These are phyloP conservation scores for Sitobion miscanthi DNA, from an alignment of 1,140 invertebrate species.

Conservation along the genomic window DNA sequence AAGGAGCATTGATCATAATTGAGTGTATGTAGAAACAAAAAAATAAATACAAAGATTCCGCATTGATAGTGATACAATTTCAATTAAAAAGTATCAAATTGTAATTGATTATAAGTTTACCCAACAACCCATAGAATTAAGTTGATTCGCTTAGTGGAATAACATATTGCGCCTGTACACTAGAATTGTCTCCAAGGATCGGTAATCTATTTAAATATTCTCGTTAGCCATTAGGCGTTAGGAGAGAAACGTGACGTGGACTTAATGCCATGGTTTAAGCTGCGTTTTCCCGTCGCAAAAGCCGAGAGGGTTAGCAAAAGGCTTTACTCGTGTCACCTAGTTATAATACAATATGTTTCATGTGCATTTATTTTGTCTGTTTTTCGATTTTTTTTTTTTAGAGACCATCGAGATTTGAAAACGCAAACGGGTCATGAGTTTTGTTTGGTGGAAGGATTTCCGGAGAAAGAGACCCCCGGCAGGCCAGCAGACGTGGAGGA, in stretches of 20 bases:
- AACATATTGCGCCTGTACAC: not conserved
- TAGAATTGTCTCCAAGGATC: not conserved
- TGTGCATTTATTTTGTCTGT: not conserved
- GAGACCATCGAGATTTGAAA: not conserved
- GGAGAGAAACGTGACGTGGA: slow-evolving; percentile 31
- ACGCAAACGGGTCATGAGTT: slow-evolving; percentile 53
- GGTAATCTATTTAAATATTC: slow-evolving; percentile 16
- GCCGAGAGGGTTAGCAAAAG: not conserved
- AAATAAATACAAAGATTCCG: not conserved
- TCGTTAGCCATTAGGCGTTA: slow-evolving; percentile 20
- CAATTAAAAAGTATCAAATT: not conserved
- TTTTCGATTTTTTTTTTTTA: not conserved
- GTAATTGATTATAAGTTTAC: not conserved
- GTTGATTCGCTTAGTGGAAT: not conserved
- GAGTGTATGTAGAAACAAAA: not conserved
- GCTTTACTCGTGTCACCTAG: not conserved
- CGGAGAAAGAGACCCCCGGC: slow-evolving; percentile 57
- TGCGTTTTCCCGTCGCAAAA: not conserved
- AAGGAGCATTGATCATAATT: not conserved
- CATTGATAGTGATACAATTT: not conserved
- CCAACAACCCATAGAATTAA: not conserved
- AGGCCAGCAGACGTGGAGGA: slow-evolving; percentile 46
- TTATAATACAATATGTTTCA: slow-evolving; percentile 3
- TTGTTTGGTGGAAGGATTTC: slow-evolving; percentile 57
- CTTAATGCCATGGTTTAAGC: slow-evolving; percentile 23